Evolutionary conservation across 2,888 invertebrate genomes (phyloP), one percentile per base, ranked within the genome.

Genomic region (Pardosa pseudoannulata): DNA sequence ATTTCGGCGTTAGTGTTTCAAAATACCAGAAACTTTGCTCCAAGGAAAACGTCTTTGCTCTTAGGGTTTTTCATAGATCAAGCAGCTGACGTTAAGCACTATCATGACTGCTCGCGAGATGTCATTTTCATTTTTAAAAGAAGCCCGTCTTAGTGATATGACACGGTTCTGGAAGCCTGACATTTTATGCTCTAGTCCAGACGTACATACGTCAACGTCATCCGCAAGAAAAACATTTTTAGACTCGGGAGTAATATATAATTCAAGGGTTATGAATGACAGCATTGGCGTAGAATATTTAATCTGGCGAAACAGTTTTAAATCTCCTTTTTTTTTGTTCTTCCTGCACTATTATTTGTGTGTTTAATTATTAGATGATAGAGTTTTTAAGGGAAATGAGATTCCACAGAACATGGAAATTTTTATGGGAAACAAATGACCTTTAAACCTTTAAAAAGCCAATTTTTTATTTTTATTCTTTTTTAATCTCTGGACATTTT

Each of bases 61-160:
- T 56, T 56, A 56, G 23, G 23, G 23, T 56, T 56, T 56, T 56
- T 56, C 56, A 19, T 56, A 11, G 56, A 56, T 56, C 56, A 56
- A 56, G 23, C 23, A 23, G 56, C 56, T 56, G 56, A 56, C 56
- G 56, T 56, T 56, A 56, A 56, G 11, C 23, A 56, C 23, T 56
- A 56, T 23, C 56, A 56, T 23, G 56, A 56, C 23, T 56, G 56
- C 56, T 16, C 2, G 6, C 5, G 16, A 5, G 16, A 23, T 19
- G 19, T 23, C 19, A 23, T 56, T 56, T 23, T 23, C 19, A 3
- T 56, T 56, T 56, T 56, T 23, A 56, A 56, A 56, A 56, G 56
- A 56, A 56, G 56, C 23, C 56, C 11, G 56, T 56, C 56, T 23
- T 56, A 23, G 56, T 56, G 56, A 56, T 56, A 56, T 56, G 56